These are phyloP conservation scores for Helobdella robusta DNA, from an alignment of 2,888 invertebrate species.

Conservation along the genomic window DNA sequence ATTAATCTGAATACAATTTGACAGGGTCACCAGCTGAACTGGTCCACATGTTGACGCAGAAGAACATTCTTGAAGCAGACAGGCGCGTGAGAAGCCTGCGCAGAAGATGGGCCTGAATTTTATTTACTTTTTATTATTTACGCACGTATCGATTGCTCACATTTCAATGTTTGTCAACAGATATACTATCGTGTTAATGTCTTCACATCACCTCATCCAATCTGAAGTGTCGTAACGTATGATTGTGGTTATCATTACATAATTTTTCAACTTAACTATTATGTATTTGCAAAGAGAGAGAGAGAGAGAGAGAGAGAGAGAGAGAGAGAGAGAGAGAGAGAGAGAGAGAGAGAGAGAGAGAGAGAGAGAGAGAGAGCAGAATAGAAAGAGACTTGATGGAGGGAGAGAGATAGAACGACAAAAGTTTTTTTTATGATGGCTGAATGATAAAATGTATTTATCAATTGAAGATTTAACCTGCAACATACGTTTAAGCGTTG, in stretches of 20 bases:
- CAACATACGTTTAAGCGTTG: too few species aligned
- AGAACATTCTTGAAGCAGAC: too few species aligned
- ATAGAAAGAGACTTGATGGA: not conserved
- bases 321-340: slow-evolving; percentile 20
- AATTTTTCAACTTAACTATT: not conserved
- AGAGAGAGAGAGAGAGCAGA: slow-evolving; percentile 1
- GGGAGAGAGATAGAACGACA: not conserved
- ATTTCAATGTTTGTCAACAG: not conserved
- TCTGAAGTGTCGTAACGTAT: not conserved
- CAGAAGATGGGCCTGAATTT: too few species aligned
- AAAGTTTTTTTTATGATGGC: too few species aligned
- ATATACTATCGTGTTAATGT: not conserved
- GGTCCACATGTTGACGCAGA: too few species aligned
- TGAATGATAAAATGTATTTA: too few species aligned
- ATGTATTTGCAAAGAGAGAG: slow-evolving; percentile 21
- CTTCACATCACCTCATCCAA: not conserved
- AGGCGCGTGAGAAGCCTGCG: too few species aligned
- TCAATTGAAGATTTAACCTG: too few species aligned
- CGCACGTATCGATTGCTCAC: not conserved
- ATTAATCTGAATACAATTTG: too few species aligned
- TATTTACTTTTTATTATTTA: too few species aligned
- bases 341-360: slow-evolving; percentile 1
- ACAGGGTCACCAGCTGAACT: too few species aligned
- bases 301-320: slow-evolving; percentile 16
- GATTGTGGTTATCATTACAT: not conserved